These are phyloP conservation scores for Drosophila hamatofila DNA, from an alignment of 2,888 invertebrate species.

Conservation along the genomic window DNA sequence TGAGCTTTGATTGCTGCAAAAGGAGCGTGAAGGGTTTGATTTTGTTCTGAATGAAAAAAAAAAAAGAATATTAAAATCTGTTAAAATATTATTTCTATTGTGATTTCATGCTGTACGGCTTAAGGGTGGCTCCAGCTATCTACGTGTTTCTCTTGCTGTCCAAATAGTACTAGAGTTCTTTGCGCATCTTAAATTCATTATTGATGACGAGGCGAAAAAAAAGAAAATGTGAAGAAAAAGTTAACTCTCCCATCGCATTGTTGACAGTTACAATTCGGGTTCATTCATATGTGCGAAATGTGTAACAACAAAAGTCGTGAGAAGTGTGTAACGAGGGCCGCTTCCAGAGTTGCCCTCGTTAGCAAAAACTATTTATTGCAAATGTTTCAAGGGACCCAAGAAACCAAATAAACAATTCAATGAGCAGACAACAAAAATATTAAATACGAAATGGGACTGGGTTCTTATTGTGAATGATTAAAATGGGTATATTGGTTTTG, in stretches of 20 bases:
- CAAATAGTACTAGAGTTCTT: slow-evolving; percentile 34
- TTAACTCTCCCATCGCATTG: slow-evolving; percentile 54
- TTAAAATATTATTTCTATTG: slow-evolving; percentile 69
- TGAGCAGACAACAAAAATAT: slow-evolving; percentile 54
- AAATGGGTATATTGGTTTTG: not conserved
- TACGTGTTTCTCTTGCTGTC: slow-evolving; percentile 36
- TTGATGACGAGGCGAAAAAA: slow-evolving; percentile 67
- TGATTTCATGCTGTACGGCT: slow-evolving; percentile 20
- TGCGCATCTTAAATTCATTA: slow-evolving; percentile 50
- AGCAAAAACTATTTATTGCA: not conserved
- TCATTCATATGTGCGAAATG: slow-evolving; percentile 58
- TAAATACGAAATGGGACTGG: slow-evolving; percentile 51
- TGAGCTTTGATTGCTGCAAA: slow-evolving; percentile 61
- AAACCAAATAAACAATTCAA: slow-evolving; percentile 46
- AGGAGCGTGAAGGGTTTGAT: slow-evolving; percentile 17
- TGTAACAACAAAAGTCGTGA: slow-evolving; percentile 51
- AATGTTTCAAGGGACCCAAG: slow-evolving; percentile 1
- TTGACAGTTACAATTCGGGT: slow-evolving; percentile 56
- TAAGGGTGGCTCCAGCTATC: slow-evolving; percentile 24
- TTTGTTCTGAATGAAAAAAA: slow-evolving; percentile 4
- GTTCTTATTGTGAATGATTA: too few species aligned
- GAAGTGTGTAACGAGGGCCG: slow-evolving; percentile 49
- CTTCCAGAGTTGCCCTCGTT: slow-evolving; percentile 13
- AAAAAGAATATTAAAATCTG: slow-evolving; percentile 59
- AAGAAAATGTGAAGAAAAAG: slow-evolving; percentile 37